A percentile compares a stretch with the other conserved stretches of the same genome.
Conservation (phyloP, 2,113 vertebrate species). For the Eublepharis macularius region DNA sequence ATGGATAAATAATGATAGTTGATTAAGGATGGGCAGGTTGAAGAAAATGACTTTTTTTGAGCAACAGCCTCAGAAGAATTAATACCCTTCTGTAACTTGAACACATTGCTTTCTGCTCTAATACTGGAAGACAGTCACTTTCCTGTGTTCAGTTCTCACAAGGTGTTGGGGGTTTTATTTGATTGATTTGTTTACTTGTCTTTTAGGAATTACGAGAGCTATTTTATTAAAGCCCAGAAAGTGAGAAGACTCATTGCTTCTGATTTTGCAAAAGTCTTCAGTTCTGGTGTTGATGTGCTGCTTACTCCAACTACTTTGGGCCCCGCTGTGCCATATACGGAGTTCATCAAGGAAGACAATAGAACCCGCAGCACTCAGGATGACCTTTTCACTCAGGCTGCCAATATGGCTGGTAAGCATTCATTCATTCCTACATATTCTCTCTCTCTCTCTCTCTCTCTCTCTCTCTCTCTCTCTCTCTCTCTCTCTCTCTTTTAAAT, state of each 20-base stretch:
- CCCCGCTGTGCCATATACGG: conserved; percentile 75
- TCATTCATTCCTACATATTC: too few species aligned
- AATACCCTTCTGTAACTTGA: background rate
- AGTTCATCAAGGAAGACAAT: conserved; percentile 94
- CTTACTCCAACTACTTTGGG: conserved; percentile 91
- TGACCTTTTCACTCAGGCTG: conserved; percentile 92
- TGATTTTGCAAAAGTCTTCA: conserved; percentile 86
- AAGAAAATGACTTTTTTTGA: background rate
- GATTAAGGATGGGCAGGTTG: background rate
- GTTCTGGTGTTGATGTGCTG: conserved; percentile 85
- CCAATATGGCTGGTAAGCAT: conserved; percentile 90
- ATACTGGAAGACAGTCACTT: background rate
- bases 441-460: too few species aligned
- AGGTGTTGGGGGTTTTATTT: background rate
- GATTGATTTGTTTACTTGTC: background rate
- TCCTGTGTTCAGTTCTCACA: background rate
- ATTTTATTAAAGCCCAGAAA: conserved; percentile 93
- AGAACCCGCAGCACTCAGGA: conserved; percentile 89
- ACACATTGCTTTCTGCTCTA: background rate
- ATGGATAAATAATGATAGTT: background rate
- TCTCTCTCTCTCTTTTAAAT: background rate
- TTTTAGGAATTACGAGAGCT: conserved; percentile 89
- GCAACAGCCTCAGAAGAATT: background rate
- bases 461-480: background rate
- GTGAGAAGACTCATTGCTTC: conserved; percentile 89